phyloP scores from a whole-genome alignment of 2,797 vertebrate species.

The Pogoniulus pusillus region DNA sequence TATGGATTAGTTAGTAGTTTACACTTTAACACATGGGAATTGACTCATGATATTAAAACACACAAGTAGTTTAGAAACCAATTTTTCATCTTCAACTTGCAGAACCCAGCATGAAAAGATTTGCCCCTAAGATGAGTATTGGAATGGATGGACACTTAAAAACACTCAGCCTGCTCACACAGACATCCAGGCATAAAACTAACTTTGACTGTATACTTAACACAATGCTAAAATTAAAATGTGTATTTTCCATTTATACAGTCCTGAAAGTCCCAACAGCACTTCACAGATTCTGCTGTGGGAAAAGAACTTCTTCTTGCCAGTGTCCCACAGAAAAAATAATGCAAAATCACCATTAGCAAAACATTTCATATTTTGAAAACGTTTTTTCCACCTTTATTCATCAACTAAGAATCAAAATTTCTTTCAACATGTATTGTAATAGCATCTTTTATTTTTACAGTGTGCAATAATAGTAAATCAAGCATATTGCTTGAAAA shows the following conservation, averaged over 20 bases:
- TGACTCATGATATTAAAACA: not conserved
- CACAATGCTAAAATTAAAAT: not conserved
- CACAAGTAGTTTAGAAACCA: not conserved
- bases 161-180: not conserved
- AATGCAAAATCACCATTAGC: not conserved
- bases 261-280: not conserved
- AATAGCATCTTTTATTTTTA: not conserved
- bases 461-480: not conserved
- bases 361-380: not conserved
- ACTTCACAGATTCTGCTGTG: not conserved
- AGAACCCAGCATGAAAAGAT: not conserved
- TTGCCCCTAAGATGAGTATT: not conserved
- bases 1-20: slow-evolving; percentile 27
- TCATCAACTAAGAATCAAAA: too few relatives aligned
- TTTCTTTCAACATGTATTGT: slow-evolving; percentile 17
- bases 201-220: not conserved
- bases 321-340: not conserved
- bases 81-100: not conserved
- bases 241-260: not conserved
- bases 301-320: not conserved
- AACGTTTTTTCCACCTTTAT: not conserved
- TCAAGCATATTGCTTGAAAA: not conserved
- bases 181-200: not conserved
- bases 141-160: not conserved
- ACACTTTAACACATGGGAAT: slow-evolving; percentile 9